These are phyloP conservation scores for Lysandra bellargus DNA, from an alignment of 2,888 invertebrate species.

Conservation along the genomic window DNA sequence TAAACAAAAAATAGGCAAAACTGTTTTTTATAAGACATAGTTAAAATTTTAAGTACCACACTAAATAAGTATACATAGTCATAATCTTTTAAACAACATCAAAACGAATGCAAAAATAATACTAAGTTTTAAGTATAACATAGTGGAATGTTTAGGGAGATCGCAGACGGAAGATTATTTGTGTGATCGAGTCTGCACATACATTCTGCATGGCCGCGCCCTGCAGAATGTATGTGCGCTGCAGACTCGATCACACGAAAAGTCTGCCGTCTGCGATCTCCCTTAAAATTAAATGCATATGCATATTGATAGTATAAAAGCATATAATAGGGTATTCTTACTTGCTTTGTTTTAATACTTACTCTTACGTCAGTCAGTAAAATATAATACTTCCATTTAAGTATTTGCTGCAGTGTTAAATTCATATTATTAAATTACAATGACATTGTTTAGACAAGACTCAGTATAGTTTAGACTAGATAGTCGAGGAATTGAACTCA, in stretches of 20 bases:
- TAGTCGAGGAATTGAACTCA: neutral
- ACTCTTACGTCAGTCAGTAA: neutral
- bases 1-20: neutral
- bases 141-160: neutral
- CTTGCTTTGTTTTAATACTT: neutral
- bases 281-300: neutral
- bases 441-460: too few relatives aligned
- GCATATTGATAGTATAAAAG: neutral
- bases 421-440: too few relatives aligned
- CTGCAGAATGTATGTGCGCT: too few relatives aligned
- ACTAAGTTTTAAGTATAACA: neutral
- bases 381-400: neutral
- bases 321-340: neutral
- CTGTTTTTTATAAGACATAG: neutral
- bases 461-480: too few relatives aligned
- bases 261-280: too few relatives aligned
- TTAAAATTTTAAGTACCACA: neutral
- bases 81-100: neutral
- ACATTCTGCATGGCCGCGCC: too few relatives aligned
- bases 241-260: too few relatives aligned
- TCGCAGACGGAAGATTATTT: too few relatives aligned
- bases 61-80: neutral
- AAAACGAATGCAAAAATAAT: constrained; percentile 1
- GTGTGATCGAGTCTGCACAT: too few relatives aligned
- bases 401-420: neutral